A percentile compares a stretch with the other conserved stretches of the same genome.
phyloP scores from a whole-genome alignment of 2,888 invertebrate genomes.

The Philonicus albiceps region DNA sequence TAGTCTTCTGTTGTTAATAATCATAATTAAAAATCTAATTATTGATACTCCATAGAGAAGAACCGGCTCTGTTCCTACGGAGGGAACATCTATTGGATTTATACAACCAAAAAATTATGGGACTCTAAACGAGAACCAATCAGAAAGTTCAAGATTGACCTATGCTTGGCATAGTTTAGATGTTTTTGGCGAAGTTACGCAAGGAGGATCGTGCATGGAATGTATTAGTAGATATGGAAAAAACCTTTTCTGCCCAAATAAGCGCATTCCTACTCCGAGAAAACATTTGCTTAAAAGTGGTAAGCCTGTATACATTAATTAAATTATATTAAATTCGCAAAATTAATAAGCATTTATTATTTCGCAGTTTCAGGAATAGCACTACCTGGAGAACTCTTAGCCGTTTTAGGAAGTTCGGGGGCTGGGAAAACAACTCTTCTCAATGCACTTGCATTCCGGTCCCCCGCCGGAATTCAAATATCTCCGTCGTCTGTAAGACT shows the following conservation, averaged over 20 bases:
- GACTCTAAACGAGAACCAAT: neutral
- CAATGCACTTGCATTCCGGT: constrained; percentile 86
- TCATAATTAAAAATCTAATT: neutral
- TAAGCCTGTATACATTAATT: constrained; percentile 57
- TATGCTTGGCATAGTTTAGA: constrained; percentile 84
- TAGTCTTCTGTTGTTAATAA: too few relatives aligned
- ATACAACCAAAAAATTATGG: constrained; percentile 30
- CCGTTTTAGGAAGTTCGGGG: constrained; percentile 89
- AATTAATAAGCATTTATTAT: neutral
- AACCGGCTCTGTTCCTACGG: neutral
- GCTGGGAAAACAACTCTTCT: constrained; percentile 95
- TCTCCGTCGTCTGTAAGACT: constrained; percentile 66
- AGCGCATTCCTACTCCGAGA: constrained; percentile 62
- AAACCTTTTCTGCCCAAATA: constrained; percentile 58
- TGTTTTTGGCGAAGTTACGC: constrained; percentile 73
- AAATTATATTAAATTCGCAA: neutral
- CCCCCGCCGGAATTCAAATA: constrained; percentile 73
- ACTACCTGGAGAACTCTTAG: constrained; percentile 84
- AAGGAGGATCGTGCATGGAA: constrained; percentile 59
- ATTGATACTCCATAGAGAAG: neutral
- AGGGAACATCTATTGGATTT: constrained; percentile 12
- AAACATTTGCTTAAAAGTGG: constrained; percentile 81
- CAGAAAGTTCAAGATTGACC: constrained; percentile 57
- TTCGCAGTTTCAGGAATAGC: constrained; percentile 79
- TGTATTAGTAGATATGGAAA: constrained; percentile 66